A percentile compares a stretch with the other conserved stretches of the same genome.
Conservation (phyloP, 2,797 vertebrate genomes). For the Anabas testudineus region DNA sequence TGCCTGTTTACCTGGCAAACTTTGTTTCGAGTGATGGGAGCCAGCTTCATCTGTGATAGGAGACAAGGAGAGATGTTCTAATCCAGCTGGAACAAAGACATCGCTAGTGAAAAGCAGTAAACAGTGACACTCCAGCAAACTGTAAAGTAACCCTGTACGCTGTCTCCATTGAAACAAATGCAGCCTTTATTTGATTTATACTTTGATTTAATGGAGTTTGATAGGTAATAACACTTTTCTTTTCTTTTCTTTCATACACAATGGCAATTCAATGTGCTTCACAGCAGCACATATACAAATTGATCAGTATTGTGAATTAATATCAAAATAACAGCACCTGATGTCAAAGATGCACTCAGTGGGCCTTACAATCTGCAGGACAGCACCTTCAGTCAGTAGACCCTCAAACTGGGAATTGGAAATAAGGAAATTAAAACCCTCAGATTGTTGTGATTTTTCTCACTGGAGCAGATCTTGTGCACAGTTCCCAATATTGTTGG, state of each 20-base stretch:
- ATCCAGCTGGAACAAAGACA: conserved; percentile 44
- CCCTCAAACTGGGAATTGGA: too few relatives aligned
- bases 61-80: conserved; percentile 28
- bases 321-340: too few relatives aligned
- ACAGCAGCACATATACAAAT: too few relatives aligned
- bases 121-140: conserved; percentile 2
- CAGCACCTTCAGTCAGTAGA: too few relatives aligned
- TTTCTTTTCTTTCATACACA: too few relatives aligned
- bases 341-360: too few relatives aligned
- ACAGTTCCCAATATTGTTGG: neutral
- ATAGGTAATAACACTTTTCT: neutral
- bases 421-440: too few relatives aligned
- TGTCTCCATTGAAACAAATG: neutral
- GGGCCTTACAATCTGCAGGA: too few relatives aligned
- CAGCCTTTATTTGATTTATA: neutral
- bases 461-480: too few relatives aligned
- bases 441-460: too few relatives aligned
- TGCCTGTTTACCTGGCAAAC: conserved; percentile 57
- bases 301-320: too few relatives aligned
- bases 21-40: conserved; percentile 62
- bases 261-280: too few relatives aligned
- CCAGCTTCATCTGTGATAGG: conserved; percentile 28
- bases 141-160: conserved; percentile 2
- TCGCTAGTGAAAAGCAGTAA: conserved; percentile 18
- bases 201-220: neutral